These are phyloP conservation scores for Polyommatus icarus DNA, from an alignment of 2,888 invertebrate species.

Conservation along the genomic window DNA sequence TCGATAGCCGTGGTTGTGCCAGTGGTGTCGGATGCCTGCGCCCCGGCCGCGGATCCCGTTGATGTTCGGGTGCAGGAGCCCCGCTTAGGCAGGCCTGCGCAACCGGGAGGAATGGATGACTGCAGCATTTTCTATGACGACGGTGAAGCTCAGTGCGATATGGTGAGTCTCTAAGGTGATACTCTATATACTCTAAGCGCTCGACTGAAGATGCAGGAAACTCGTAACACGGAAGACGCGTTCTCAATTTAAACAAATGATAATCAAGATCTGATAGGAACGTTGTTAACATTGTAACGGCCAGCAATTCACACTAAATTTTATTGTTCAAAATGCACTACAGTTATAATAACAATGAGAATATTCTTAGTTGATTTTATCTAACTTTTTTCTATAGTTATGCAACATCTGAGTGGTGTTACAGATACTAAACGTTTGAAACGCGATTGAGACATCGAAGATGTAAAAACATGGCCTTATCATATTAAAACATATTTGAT, in stretches of 20 bases:
- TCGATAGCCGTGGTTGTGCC: slow-evolving; percentile 55
- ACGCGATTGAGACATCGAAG: background rate
- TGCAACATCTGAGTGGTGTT: slow-evolving; percentile 3
- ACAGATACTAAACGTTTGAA: background rate
- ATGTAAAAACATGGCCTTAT: background rate
- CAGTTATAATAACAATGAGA: slow-evolving; percentile 19
- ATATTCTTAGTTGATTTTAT: slow-evolving; percentile 18
- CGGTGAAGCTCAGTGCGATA: slow-evolving; percentile 75
- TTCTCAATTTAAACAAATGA: background rate
- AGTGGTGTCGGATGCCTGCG: slow-evolving; percentile 76
- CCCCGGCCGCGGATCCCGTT: slow-evolving; percentile 64
- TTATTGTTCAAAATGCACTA: slow-evolving; percentile 23
- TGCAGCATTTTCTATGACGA: slow-evolving; percentile 78
- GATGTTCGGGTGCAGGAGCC: slow-evolving; percentile 72
- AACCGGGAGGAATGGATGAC: slow-evolving; percentile 73
- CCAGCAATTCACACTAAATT: background rate
- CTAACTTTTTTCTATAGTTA: slow-evolving; percentile 14
- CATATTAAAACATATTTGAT: background rate
- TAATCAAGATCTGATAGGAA: slow-evolving; percentile 12
- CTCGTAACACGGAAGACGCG: slow-evolving; percentile 1
- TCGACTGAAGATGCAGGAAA: slow-evolving; percentile 37
- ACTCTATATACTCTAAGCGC: slow-evolving; percentile 33
- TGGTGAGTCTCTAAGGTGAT: slow-evolving; percentile 58
- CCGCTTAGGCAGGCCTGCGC: slow-evolving; percentile 59
- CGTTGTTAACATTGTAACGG: slow-evolving; percentile 5